Conservation (phyloP, 2,888 invertebrate species). For the Apotomis capreana region DNA sequence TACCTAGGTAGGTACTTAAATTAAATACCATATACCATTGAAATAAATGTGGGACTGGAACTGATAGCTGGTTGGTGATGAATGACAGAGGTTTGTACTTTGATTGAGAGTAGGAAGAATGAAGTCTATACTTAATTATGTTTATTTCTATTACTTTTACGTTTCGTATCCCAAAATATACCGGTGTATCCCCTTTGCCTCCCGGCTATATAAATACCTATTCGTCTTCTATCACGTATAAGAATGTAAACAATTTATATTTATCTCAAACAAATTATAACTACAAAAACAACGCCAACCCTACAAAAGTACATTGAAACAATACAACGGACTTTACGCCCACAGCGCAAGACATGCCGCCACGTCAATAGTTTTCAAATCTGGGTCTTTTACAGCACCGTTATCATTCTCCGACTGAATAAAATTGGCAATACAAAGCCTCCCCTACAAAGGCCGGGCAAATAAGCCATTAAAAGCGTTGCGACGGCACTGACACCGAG, state of each 20-base stretch:
- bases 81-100: too few relatives aligned
- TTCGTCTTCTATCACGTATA: not conserved
- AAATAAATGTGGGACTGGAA: too few relatives aligned
- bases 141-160: too few relatives aligned
- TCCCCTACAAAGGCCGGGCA: conserved; percentile 74
- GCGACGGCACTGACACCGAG: conserved; percentile 67
- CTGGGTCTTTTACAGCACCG: conserved; percentile 53
- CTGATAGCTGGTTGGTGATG: too few relatives aligned
- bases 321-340: not conserved
- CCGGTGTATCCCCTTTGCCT: too few relatives aligned
- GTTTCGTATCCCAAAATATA: too few relatives aligned
- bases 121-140: too few relatives aligned
- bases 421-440: conserved; percentile 76
- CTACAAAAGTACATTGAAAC: not conserved
- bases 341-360: conserved; percentile 7
- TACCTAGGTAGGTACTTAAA: too few relatives aligned
- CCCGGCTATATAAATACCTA: not conserved
- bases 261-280: not conserved
- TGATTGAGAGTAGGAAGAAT: too few relatives aligned
- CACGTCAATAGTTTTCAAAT: conserved; percentile 38
- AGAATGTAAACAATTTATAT: not conserved
- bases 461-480: conserved; percentile 83
- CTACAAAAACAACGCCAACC: not conserved
- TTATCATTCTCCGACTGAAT: conserved; percentile 70
- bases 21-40: too few relatives aligned